phyloP scores from a whole-genome alignment of 2,888 invertebrate genomes.

The Oscheius sp. region DNA sequence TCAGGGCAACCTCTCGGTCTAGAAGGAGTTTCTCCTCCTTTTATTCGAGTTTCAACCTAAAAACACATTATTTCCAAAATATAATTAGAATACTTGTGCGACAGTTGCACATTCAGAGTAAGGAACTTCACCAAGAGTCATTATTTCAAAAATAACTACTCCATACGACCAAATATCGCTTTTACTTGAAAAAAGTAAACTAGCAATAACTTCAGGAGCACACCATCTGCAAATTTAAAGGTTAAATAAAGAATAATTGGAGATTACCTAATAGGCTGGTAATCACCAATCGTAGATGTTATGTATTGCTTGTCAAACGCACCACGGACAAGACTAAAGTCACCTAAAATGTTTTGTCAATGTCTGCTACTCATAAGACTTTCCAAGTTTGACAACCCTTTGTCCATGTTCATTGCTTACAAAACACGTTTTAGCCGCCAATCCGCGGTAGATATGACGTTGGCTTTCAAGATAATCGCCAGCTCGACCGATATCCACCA shows the following conservation, averaged over 20 bases:
- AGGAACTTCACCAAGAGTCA: constrained; percentile 93
- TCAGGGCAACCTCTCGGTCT: constrained; percentile 13
- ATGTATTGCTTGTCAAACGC: constrained; percentile 98
- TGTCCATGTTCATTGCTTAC: constrained; percentile 19
- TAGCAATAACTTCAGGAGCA: constrained; percentile 94
- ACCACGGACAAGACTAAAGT: constrained; percentile 94
- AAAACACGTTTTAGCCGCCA: constrained; percentile 80
- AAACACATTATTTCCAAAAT: neutral
- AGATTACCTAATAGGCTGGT: constrained; percentile 97
- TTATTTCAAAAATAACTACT: constrained; percentile 92
- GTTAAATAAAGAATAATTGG: constrained; percentile 63
- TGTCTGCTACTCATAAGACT: neutral
- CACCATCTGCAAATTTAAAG: constrained; percentile 81
- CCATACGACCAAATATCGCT: constrained; percentile 86
- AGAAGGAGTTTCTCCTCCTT: constrained; percentile 9
- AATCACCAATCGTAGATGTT: constrained; percentile 86
- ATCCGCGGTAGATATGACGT: constrained; percentile 92
- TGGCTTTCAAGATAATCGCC: constrained; percentile 94
- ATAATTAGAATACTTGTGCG: constrained; percentile 1
- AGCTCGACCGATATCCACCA: constrained; percentile 92
- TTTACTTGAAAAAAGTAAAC: constrained; percentile 94
- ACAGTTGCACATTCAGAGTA: constrained; percentile 88
- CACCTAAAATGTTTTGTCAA: constrained; percentile 71
- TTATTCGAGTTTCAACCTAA: constrained; percentile 10
- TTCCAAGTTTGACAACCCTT: constrained; percentile 33